Base-by-base conservation (phyloP, 2,113 vertebrate species). In the Triplophysa rosa region DNA sequence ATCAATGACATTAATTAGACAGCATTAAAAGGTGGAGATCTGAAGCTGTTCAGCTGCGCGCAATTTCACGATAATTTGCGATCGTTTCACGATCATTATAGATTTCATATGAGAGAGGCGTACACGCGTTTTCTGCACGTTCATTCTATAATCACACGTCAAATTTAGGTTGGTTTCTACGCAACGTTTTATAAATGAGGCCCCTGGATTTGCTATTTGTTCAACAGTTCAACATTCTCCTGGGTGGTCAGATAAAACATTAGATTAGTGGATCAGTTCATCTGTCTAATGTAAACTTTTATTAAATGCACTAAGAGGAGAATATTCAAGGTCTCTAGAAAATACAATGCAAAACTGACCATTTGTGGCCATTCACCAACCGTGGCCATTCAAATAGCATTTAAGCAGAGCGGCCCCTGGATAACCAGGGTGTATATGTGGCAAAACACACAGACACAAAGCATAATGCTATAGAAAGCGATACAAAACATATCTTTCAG, bases 401-500 rank as follows among this genome's bases (percentile, higher is more conserved):
- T 58, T 1, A n/a, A 9, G 19, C n/a, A 58, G 19, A 58, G 8
- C 3, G 2, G 24, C 24, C 1, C 52, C 67, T 12, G 47, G 23
- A 26, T n/a, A 33, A 29, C 49, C 26, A 52, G 11, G 45, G 10
- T n/a, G 17, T 56, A 12, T 26, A 70, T 70, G 26, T 6, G 17
- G 24, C 47, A 66, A n/a, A 76, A 11, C 40, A 16, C 24, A 40
- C 26, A 23, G 29, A 8, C 5, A 61, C 64, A 78, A 78, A 59
- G 21, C 11, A 45, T 37, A 78, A 68, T 67, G 54, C 54, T 66
- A 59, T 24, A n/a, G 66, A 78, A 52, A 24, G 21, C 16, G 2
- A 45, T 45, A 45, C 42, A 45, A 45, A 78, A 78, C 26, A 16
- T 24, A 23, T 3, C 37, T 78, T 65, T 68, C 66, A 69, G 54